A percentile compares a stretch with the other conserved stretches of the same genome.
Conservation (phyloP, 2,113 vertebrate genomes). For the Ceyx margarethae region DNA sequence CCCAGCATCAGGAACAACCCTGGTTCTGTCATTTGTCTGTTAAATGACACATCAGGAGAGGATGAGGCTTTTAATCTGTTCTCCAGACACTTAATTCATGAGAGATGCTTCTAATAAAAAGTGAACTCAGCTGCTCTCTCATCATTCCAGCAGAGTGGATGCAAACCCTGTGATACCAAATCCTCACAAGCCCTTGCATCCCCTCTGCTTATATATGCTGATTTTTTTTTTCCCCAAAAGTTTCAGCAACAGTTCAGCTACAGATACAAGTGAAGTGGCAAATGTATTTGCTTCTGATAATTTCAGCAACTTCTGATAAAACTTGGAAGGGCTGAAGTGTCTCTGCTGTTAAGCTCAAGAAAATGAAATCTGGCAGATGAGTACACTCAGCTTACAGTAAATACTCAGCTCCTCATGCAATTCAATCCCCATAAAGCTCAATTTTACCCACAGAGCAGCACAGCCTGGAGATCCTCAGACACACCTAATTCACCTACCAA, state of each 20-base stretch:
- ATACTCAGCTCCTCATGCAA: not conserved
- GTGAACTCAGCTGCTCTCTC: conserved; percentile 41
- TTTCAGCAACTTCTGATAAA: conserved; percentile 35
- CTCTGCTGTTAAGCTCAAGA: conserved; percentile 13
- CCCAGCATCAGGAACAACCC: not conserved
- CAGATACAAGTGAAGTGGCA: conserved; percentile 4
- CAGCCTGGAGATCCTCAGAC: not conserved
- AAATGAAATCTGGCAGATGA: conserved; percentile 31
- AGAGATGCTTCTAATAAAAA: conserved; percentile 40
- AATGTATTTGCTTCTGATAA: not conserved
- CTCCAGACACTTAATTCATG: conserved; percentile 8
- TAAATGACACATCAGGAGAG: not conserved
- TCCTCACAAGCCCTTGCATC: not conserved
- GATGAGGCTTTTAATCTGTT: not conserved
- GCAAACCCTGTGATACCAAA: conserved; percentile 2
- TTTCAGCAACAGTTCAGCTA: conserved; percentile 6
- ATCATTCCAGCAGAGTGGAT: not conserved
- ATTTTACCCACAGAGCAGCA: not conserved
- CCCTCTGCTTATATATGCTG: not conserved
- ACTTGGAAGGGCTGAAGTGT: not conserved
- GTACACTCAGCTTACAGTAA: not conserved
- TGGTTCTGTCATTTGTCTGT: not conserved
- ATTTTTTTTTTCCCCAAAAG: not conserved
- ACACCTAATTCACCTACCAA: not conserved
- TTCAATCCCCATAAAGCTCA: not conserved